Conservation (phyloP, 2,888 invertebrate species). For the Zygaena filipendulae region DNA sequence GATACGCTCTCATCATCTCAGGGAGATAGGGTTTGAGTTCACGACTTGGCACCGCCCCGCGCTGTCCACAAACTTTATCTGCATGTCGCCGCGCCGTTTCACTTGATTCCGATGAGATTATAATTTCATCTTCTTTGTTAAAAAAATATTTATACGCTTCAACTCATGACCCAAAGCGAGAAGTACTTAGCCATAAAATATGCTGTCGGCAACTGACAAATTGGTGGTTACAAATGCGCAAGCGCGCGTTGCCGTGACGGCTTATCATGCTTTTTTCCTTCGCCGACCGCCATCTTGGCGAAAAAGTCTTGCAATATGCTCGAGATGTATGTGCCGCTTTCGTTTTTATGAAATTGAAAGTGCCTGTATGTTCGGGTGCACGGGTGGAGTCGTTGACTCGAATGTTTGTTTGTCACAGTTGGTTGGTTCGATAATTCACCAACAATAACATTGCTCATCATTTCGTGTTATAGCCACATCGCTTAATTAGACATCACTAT, state of each 20-base stretch:
- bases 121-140: too few species aligned
- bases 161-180: too few species aligned
- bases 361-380: conserved; percentile 47
- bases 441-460: conserved; percentile 30
- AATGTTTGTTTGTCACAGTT: conserved; percentile 62
- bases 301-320: conserved; percentile 40
- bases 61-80: too few species aligned
- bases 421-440: conserved; percentile 38
- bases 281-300: conserved; percentile 45
- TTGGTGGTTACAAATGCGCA: conserved; percentile 34
- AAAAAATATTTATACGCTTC: too few species aligned
- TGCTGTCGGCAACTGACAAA: conserved; percentile 34
- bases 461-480: conserved; percentile 48
- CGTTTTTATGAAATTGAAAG: conserved; percentile 66
- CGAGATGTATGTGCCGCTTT: conserved; percentile 53
- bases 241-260: conserved; percentile 41
- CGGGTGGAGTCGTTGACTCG: conserved; percentile 59
- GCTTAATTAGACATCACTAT: conserved; percentile 46
- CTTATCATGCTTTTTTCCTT: conserved; percentile 47
- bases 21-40: too few species aligned
- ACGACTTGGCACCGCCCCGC: too few species aligned
- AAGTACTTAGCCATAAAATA: background rate
- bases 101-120: too few species aligned
- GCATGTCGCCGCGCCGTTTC: too few species aligned
- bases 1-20: too few species aligned